phyloP scores from a whole-genome alignment of 2,113 vertebrate genomes.

The Istiophorus platypterus region DNA sequence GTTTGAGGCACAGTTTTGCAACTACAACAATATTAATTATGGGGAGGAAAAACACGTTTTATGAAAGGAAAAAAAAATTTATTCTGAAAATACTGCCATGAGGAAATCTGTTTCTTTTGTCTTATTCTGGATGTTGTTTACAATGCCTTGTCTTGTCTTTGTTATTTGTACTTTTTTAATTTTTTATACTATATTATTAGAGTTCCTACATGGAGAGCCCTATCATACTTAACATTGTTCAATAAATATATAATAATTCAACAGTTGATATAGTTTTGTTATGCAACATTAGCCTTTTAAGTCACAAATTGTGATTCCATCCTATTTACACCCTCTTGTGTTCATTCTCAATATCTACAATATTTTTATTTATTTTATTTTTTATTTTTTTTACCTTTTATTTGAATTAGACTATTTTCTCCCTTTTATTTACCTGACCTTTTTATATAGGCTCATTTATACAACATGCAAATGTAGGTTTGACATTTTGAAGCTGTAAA shows the following conservation, averaged over 20 bases:
- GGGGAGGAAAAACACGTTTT: constrained; percentile 47
- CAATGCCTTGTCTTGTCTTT: constrained; percentile 75
- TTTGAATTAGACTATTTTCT: constrained; percentile 7
- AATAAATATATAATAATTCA: constrained; percentile 82
- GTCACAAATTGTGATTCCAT: background rate
- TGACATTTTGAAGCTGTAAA: background rate
- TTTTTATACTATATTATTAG: constrained; percentile 86
- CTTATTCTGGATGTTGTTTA: constrained; percentile 80
- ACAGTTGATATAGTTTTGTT: background rate
- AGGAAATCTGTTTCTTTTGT: constrained; percentile 63
- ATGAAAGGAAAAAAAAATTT: constrained; percentile 53
- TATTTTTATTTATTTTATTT: too few species aligned
- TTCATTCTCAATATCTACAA: too few species aligned
- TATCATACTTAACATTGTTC: constrained; percentile 80
- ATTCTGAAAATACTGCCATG: constrained; percentile 70
- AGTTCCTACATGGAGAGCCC: constrained; percentile 77
- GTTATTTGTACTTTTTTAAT: constrained; percentile 86
- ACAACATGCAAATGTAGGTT: background rate
- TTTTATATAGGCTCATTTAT: background rate
- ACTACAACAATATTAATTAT: constrained; percentile 63
- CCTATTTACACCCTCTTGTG: background rate
- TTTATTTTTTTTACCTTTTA: background rate
- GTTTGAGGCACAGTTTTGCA: constrained; percentile 71
- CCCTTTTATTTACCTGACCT: background rate
- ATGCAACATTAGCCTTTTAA: background rate